Base-by-base conservation (phyloP, 1,140 invertebrate genomes). In the Chironomus tepperi region DNA sequence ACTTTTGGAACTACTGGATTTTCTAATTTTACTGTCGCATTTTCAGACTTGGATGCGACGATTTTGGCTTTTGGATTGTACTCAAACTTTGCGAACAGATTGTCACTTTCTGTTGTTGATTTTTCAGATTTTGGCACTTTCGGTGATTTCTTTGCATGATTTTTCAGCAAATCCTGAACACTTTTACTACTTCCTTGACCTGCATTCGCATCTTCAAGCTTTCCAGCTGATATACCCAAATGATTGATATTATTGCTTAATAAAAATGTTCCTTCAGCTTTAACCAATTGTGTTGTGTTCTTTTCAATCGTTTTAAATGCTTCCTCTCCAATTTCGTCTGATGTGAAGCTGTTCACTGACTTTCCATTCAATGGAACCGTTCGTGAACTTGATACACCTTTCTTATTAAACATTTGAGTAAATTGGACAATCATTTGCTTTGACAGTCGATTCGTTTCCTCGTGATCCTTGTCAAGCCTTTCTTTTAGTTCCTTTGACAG, bases 401-500 rank as follows among this genome's bases (percentile, higher is more conserved):
- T 86, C 15, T 85, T 85, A 77, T 90, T 85, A 24, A 85, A 79
- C 75, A 87, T 81, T 77, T 88, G 87, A 1, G 85, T 82, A 77
- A 87, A 90, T 78, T 84, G 86, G 3, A 89, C 80, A 5, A 86
- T 87, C 80, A 92, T 86, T 77, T 90, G 85, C 67, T 87, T 88
- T 0, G 90, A 89, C 21, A 84, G 86, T 43, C 91, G 84, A 77
- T 89, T 88, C 77, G 90, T 91, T 81, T 89, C 90, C 74, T 85
- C 83, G 15, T 85, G 86, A 84, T 98, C 96, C 79, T 91, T 89
- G 70, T 90, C 86, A n/a, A 98, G 83, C 73, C 96, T 86, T 81
- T 97, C 94, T 67, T 88, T 87, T 43, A 98, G 87, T 85, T 98
- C 96, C 43, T 86, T 87, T 0, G 90, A 84, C 7, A 98, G 83